Conservation (phyloP, 2,797 vertebrate genomes). For the Parambassis ranga region DNA sequence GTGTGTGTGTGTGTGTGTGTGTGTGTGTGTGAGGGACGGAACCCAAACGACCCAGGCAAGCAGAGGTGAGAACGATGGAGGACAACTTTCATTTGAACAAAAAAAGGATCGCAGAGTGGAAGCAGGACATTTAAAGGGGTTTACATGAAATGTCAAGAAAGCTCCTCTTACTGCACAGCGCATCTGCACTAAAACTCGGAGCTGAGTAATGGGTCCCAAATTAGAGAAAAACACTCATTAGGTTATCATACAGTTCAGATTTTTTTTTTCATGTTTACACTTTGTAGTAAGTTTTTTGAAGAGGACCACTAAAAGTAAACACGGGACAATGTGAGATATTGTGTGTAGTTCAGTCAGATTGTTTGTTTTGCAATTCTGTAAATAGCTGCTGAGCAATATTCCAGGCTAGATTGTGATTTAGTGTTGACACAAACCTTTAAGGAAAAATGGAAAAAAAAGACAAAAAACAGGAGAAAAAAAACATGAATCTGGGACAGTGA, state of each 20-base stretch:
- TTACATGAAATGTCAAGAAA: conserved; percentile 73
- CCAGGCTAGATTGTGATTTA: conserved; percentile 73
- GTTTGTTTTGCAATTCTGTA: conserved; percentile 76
- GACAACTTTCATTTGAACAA: conserved; percentile 62
- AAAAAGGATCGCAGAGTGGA: conserved; percentile 54
- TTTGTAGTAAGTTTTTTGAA: conserved; percentile 66
- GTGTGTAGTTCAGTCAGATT: conserved; percentile 66
- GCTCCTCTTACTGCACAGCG: conserved; percentile 59
- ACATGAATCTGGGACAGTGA: conserved; percentile 34
- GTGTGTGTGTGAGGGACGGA: conserved; percentile 29
- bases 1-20: neutral
- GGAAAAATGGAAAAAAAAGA: neutral
- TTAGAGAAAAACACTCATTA: conserved; percentile 67
- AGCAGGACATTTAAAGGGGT: conserved; percentile 50
- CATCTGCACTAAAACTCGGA: conserved; percentile 69
- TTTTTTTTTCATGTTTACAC: conserved; percentile 78
- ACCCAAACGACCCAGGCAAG: conserved; percentile 55
- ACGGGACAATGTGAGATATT: conserved; percentile 68
- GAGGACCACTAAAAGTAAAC: conserved; percentile 81
- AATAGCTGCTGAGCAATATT: conserved; percentile 81
- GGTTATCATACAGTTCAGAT: conserved; percentile 61
- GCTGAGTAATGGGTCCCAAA: conserved; percentile 56
- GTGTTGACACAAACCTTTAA: conserved; percentile 62
- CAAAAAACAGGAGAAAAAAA: conserved; percentile 6
- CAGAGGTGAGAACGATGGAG: conserved; percentile 76